Base-by-base conservation (phyloP, 2,113 vertebrate species). In the Dasypus novemcinctus region DNA sequence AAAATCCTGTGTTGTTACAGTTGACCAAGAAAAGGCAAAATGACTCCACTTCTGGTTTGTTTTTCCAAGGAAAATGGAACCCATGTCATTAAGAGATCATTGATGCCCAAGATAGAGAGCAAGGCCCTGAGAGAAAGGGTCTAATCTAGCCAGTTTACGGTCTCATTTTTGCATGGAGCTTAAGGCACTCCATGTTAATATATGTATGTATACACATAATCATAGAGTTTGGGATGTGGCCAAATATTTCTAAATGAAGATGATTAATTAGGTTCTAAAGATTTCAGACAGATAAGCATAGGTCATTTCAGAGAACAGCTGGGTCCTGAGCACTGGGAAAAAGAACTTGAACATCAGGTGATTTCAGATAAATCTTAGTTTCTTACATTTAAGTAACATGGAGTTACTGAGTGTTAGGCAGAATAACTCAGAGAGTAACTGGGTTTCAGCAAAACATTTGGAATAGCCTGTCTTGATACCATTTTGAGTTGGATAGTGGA, bases 401-500 rank as follows among this genome's bases (percentile, higher is more conserved):
- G n/a, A 93, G 36, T 33, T 57, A 66, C 46, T 31, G 36, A 25
- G 59, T 64, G 21, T n/a, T 80, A 36, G 29, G 74, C 29, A 12
- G 21, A 43, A 6, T 15, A 66, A 33, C 29, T 68, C 64, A 68
- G 31, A 13, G 64, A 68, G 64, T 68, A 68, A 33, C 31, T 17
- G 31, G 31, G 64, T 68, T 14, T 68, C 64, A 41, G 64, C 31
- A 13, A 31, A 46, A 7, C 49, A 52, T 72, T 41, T 59, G 15
- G 7, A 59, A 61, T 14, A 89, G 61, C 10, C 4, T 72, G 21
- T 81, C n/a, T 66, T 9, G 43, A 33, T 17, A 20, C 46, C 52
- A 2, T n/a, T 86, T 31, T 81, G 0, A 31, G 1, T 20, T 21
- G 21, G n/a, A 17, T 15, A 11, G 29, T 18, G 1, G 27, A 4